These are phyloP conservation scores for Heterodera filipjevi DNA, from an alignment of 2,888 invertebrate genomes.

Conservation along the genomic window DNA sequence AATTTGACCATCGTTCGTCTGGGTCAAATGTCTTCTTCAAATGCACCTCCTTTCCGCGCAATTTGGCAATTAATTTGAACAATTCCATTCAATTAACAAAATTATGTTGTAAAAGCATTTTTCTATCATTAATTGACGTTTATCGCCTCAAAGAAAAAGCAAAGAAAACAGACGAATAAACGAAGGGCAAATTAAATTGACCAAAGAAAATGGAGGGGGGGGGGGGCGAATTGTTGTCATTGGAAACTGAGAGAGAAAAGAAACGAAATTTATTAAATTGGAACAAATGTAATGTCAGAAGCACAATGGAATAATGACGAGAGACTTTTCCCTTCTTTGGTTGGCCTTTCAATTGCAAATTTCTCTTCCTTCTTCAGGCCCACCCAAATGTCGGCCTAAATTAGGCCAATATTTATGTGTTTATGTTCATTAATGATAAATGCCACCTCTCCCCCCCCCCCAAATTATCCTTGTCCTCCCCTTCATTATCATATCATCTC, in stretches of 20 bases:
- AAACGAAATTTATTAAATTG: neutral
- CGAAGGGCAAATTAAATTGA: neutral
- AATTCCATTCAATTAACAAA: neutral
- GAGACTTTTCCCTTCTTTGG: no score
- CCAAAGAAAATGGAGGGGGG: neutral
- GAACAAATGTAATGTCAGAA: neutral
- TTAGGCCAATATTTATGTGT: no score
- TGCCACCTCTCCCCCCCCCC: no score
- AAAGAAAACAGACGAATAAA: neutral
- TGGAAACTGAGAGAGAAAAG: neutral
- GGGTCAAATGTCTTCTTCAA: constrained; percentile 51
- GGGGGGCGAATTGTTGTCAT: neutral
- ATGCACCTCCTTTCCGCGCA: neutral
- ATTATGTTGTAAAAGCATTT: neutral
- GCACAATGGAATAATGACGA: no score
- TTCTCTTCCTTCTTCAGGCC: neutral
- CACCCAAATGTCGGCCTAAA: neutral
- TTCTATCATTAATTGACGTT: neutral
- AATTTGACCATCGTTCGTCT: constrained; percentile 64
- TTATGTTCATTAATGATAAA: no score
- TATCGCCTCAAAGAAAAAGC: neutral
- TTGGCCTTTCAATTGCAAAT: no score
- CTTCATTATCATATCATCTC: no score
- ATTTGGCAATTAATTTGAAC: constrained; percentile 1
- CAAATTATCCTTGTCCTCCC: neutral